Conservation (phyloP, 1,140 invertebrate species). For the Eupeodes corollae region DNA sequence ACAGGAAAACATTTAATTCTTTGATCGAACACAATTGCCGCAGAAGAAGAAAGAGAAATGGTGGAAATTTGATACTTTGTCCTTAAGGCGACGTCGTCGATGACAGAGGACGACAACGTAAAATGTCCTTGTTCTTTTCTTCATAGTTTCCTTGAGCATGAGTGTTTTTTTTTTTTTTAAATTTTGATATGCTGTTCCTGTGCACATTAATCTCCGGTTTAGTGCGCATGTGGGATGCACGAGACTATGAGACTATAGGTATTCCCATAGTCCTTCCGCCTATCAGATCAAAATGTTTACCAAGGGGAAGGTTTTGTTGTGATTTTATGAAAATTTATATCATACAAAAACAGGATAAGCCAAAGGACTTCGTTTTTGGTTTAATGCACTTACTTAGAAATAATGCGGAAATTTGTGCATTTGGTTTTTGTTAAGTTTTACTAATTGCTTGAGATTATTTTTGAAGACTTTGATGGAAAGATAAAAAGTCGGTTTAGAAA, state of each 20-base stretch:
- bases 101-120: too few species aligned
- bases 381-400: too few species aligned
- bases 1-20: too few species aligned
- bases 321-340: not conserved
- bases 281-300: not conserved
- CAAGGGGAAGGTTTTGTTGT: too few species aligned
- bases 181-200: not conserved
- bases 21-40: not conserved
- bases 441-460: too few species aligned
- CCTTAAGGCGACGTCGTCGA: not conserved
- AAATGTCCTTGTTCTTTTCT: too few species aligned
- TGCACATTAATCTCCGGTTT: not conserved
- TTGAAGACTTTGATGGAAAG: too few species aligned
- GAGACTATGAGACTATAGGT: not conserved
- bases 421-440: not conserved
- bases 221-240: not conserved
- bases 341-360: not conserved
- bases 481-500: too few species aligned
- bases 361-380: too few species aligned
- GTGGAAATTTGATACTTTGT: not conserved
- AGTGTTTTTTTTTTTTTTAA: not conserved
- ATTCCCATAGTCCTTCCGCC: not conserved
- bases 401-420: too few species aligned
- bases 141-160: too few species aligned
- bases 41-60: not conserved